Base-by-base conservation (phyloP, 2,888 invertebrate genomes). In the Graphium colonna region DNA sequence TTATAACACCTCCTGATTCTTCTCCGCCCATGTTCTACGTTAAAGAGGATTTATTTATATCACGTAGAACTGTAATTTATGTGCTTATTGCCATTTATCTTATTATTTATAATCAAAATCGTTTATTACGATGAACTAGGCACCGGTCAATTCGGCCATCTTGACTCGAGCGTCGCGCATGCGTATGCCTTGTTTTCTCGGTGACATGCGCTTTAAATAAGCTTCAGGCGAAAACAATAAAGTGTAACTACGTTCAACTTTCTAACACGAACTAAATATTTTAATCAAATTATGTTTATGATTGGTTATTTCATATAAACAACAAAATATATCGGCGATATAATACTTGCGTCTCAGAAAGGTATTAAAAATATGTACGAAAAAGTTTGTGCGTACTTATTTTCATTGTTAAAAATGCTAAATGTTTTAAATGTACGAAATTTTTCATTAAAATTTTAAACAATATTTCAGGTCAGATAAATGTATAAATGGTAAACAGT, bases 101-200 rank as follows among this genome's bases (percentile, higher is more conserved):
- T 55, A 58, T 65, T 59, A 56, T 69, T 73, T 70, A 64, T 59
- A 57, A 52, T 50, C 57, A 65, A 63, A 70, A 68, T 72, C 69
- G 64, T 66, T 70, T 64, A 70, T 67, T 70, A 74, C 71, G 72
- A 72, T 67, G 63, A 64, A 60, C 61, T 61, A 55, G 58, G 62
- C 65, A 65, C 69, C 72, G 68, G 70, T 63, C 66, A 61, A 57
- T 52, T 60, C 76, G 64, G 80, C 83, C 83, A 83, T 83, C 56
- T 78, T 81, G 71, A 55, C 51, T 56, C 44, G 44, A 31, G 13
- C 9, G 44, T 26, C 44, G 58, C 82, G 79, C 83, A 76, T 76
- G 82, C 82, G 81, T 67, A 38, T 21, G 59, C 13, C 31, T 16
- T 21, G 41, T 28, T 40, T 13, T 50, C 15, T 39, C 47, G 56